Percentiles rank a stretch among this genome's conserved stretches.
phyloP scores from a whole-genome alignment of 2,797 vertebrate genomes.

The Sorex maritimensis region DNA sequence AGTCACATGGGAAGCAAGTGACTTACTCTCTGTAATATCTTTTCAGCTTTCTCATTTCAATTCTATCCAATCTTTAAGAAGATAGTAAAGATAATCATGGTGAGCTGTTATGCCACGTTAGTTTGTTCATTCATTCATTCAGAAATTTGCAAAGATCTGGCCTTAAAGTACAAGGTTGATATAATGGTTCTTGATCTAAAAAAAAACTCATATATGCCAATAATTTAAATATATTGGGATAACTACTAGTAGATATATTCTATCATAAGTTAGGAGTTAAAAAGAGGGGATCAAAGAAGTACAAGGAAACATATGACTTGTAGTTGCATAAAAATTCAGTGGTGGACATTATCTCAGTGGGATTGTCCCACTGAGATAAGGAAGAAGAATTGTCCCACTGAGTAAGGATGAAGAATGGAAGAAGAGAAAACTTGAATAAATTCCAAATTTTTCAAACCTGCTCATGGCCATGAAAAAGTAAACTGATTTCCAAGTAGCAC shows the following conservation, averaged over 20 bases:
- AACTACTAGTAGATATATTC: neutral
- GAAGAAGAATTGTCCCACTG: too few species aligned
- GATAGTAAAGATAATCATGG: neutral
- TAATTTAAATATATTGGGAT: neutral
- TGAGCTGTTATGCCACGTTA: neutral
- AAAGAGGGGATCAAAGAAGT: neutral
- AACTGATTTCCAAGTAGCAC: neutral
- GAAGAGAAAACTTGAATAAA: neutral
- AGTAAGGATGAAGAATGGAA: neutral
- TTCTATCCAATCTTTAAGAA: neutral
- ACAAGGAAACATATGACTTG: neutral
- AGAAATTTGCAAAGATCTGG: neutral
- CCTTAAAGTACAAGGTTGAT: neutral
- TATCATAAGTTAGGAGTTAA: slow-evolving; percentile 16
- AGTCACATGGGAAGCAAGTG: too few species aligned
- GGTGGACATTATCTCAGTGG: neutral
- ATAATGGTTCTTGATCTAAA: slow-evolving; percentile 1
- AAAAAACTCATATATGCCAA: neutral
- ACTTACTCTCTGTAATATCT: too few species aligned
- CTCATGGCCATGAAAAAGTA: slow-evolving; percentile 1
- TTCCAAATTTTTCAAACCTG: neutral
- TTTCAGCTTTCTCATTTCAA: too few species aligned
- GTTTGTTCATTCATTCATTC: slow-evolving; percentile 18
- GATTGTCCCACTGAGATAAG: neutral
- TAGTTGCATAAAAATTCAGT: neutral